Evolutionary conservation across 1,140 invertebrate genomes (phyloP).

Genomic region (Yoshiicerus persimilis): DNA sequence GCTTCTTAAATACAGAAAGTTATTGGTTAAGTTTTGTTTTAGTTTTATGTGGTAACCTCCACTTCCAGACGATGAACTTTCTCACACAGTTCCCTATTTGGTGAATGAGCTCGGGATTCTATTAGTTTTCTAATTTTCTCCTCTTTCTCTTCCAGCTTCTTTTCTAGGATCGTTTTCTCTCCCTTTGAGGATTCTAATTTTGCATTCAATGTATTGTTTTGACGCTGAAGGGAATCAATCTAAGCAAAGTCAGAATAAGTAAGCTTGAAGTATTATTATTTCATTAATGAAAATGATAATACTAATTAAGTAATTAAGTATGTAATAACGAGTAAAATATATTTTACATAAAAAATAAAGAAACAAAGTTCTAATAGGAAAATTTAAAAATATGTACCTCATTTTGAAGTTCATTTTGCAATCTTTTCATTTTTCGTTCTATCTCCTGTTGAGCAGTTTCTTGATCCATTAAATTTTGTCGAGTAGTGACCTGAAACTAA

Average conservation of each 20-base stretch:
- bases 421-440: neutral
- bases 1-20: neutral
- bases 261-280: neutral
- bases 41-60: neutral
- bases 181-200: neutral
- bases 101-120: neutral
- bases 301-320: neutral
- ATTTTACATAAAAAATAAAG: no score
- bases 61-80: slow-evolving; percentile 25
- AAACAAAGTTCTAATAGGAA: no score
- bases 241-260: neutral
- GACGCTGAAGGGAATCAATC: neutral
- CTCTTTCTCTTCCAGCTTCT: slow-evolving; percentile 30
- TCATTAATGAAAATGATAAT: no score
- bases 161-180: slow-evolving; percentile 13
- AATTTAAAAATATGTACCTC: no score
- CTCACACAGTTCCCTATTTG: neutral
- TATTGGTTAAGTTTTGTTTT: neutral
- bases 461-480: neutral
- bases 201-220: neutral
- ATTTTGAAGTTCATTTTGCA: neutral
- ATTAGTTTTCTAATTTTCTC: neutral
- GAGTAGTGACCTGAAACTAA: neutral
- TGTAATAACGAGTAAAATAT: neutral
- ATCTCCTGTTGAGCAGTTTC: neutral